A percentile compares a stretch with the other conserved stretches of the same genome.
phyloP scores from a whole-genome alignment of 2,797 vertebrate species.

The Myotis planiceps region DNA sequence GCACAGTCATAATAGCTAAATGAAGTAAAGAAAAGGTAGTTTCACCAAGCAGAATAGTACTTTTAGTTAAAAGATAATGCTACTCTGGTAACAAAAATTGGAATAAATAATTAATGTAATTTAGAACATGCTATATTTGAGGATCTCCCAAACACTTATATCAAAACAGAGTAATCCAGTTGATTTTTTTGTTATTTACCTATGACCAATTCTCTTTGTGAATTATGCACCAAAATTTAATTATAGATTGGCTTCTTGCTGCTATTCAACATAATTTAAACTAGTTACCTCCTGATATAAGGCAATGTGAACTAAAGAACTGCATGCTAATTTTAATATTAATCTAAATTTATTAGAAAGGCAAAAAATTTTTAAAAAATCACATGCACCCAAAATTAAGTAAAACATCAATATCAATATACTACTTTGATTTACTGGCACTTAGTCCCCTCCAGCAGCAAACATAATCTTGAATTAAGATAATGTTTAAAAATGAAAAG shows the following conservation, averaged over 20 bases:
- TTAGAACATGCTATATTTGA: background rate
- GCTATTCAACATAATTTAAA: background rate
- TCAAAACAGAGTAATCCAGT: background rate
- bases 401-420: background rate
- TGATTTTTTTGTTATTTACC: background rate
- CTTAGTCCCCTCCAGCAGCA: background rate
- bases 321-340: conserved; percentile 14
- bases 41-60: background rate
- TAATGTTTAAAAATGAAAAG: conserved; percentile 40
- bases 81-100: background rate
- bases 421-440: background rate
- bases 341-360: background rate
- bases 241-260: conserved; percentile 15
- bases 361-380: background rate
- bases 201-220: background rate
- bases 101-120: conserved; percentile 22
- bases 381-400: background rate
- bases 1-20: background rate
- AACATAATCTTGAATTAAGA: conserved; percentile 7
- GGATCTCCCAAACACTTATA: conserved; percentile 37
- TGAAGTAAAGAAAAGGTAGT: background rate
- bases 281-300: background rate
- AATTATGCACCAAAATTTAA: conserved; percentile 44
- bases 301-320: background rate
- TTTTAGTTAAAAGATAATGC: background rate